phyloP scores from a whole-genome alignment of 2,113 vertebrate species.

The Dromiciops gliroides region DNA sequence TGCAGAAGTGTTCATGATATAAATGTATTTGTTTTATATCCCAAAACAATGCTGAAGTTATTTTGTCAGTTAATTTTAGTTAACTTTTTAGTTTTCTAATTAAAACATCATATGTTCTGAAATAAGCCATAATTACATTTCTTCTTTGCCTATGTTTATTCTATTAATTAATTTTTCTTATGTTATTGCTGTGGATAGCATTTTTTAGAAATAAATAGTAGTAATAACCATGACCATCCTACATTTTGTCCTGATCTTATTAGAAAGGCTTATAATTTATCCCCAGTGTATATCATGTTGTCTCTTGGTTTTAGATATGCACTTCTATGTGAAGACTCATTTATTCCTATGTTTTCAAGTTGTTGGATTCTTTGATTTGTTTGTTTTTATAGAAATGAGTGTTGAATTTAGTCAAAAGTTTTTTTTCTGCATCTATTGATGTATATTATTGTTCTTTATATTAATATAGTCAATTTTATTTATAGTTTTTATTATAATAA shows the following conservation, averaged over 20 bases:
- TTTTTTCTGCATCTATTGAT: not conserved
- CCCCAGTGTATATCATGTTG: not conserved
- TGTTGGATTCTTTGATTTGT: not conserved
- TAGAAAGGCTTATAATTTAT: not conserved
- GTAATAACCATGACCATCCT: not conserved
- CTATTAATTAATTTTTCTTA: not conserved
- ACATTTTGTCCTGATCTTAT: not conserved
- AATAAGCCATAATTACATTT: not conserved
- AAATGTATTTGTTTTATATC: not conserved
- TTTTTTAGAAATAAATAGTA: not conserved
- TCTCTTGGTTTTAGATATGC: not conserved
- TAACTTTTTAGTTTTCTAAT: not conserved
- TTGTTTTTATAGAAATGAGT: not conserved
- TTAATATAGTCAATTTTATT: not conserved
- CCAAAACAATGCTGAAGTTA: not conserved
- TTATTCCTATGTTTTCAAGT: not conserved
- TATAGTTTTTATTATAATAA: not conserved
- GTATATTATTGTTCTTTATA: not conserved
- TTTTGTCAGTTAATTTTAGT: not conserved
- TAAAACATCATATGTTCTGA: not conserved
- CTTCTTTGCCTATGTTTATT: not conserved
- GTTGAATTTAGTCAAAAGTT: not conserved
- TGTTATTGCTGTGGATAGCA: not conserved
- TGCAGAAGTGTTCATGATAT: not conserved
- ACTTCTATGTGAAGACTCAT: not conserved